Percentiles rank a stretch among this genome's conserved stretches.
Evolutionary conservation across 2,888 invertebrate genomes (phyloP).

Genomic region (Luperina testacea): DNA sequence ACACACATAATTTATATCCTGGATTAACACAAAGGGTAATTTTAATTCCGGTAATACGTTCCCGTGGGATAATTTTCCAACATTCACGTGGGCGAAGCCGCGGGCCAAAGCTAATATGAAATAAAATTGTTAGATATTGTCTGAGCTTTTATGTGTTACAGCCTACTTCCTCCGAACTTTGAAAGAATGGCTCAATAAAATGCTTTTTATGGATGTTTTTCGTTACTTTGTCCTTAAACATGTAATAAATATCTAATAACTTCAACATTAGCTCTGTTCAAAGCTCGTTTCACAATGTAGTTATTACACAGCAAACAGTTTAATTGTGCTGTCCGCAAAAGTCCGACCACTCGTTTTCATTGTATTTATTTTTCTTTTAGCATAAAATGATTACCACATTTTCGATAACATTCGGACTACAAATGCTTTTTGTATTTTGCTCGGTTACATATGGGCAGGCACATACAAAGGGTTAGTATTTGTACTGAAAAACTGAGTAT

Average conservation of each 20-base stretch:
- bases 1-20: neutral
- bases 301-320: slow-evolving; percentile 30
- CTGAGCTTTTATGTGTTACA: slow-evolving; percentile 24
- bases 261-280: slow-evolving; percentile 43
- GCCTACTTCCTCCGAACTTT: slow-evolving; percentile 19
- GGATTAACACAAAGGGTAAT: neutral
- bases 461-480: slow-evolving; percentile 43
- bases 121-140: slow-evolving; percentile 15
- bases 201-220: slow-evolving; percentile 49
- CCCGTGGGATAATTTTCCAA: neutral
- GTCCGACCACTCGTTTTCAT: neutral
- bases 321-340: slow-evolving; percentile 19
- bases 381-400: slow-evolving; percentile 33
- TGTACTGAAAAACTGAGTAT: slow-evolving; percentile 45
- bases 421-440: slow-evolving; percentile 39
- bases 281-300: slow-evolving; percentile 4
- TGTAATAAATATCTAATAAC: slow-evolving; percentile 47
- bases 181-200: slow-evolving; percentile 48
- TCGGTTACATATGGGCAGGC: slow-evolving; percentile 25
- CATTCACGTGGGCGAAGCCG: no score
- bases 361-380: slow-evolving; percentile 12
- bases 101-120: neutral
- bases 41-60: neutral
- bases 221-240: slow-evolving; percentile 43
- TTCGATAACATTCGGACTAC: slow-evolving; percentile 20